Evolutionary conservation across 2,888 invertebrate species (phyloP), one percentile per base, ranked within the genome.

Genomic region (Creontiades dilutus): DNA sequence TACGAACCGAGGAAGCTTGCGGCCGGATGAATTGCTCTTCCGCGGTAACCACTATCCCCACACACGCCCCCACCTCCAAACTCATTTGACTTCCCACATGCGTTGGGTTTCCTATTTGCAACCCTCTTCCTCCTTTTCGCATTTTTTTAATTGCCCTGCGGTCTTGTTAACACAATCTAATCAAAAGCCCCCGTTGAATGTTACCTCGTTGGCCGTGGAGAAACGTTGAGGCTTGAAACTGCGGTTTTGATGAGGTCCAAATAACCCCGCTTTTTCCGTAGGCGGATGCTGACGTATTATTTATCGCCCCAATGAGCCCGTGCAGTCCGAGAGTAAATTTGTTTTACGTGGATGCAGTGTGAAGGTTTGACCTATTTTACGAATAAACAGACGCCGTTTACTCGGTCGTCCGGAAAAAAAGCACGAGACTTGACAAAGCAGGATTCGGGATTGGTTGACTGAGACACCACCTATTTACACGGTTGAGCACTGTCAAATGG

Each of bases 131-230:
- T 28, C 0, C n/a, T 3, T 81, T 37, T n/a, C n/a, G 27, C 78
- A 27, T 48, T 82, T 82, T 82, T 82, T 52, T 82, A 82, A 52
- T 52, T 82, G 52, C 82, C 82, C 23, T 23, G 82, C 82, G 82
- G 82, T 82, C 82, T 82, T 52, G 82, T 82, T 82, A 82, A 19
- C 82, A 19, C n/a, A 82, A 82, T 82, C 82, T 82, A 52, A 82
- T 82, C 82, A 82, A 82, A 81, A 82, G 48, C 52, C 46, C 46
- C 78, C 46, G 13, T 9, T 11, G 46, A 78, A 78, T 37, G 46
- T 78, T 78, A 46, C 46, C 78, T 46, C n/a, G 28, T 28, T 76
- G 27, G 9, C 27, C 12, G 76, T 16, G 28, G 27, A 11, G 9
- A 37, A 13, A 3, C 46, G 11, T 16, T 19, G 46, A 19, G 46